These are phyloP conservation scores for Limenitis camilla DNA, from an alignment of 2,888 invertebrate genomes.

Conservation along the genomic window DNA sequence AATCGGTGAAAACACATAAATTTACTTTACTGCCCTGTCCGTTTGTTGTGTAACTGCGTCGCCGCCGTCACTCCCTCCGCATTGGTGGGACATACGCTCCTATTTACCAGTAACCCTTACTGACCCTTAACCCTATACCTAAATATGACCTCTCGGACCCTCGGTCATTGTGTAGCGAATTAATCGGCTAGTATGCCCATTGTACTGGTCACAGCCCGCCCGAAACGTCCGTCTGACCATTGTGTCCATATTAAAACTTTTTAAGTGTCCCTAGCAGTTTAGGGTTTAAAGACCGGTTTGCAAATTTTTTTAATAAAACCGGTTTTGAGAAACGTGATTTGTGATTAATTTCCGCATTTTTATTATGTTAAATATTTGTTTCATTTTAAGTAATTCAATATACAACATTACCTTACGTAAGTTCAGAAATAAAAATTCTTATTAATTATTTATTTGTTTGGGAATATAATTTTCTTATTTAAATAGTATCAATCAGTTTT, in stretches of 20 bases:
- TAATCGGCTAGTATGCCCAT: constrained; percentile 67
- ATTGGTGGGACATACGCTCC: constrained; percentile 41
- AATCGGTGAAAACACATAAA: constrained; percentile 49
- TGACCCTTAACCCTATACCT: constrained; percentile 70
- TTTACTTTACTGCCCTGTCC: constrained; percentile 44
- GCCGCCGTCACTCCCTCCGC: constrained; percentile 61
- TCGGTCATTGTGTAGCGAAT: constrained; percentile 63
- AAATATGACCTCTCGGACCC: constrained; percentile 70
- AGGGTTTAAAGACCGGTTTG: constrained; percentile 43
- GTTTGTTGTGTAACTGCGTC: constrained; percentile 55
- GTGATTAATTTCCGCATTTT: constrained; percentile 23
- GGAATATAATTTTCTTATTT: too few relatives aligned
- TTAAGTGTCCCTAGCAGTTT: constrained; percentile 52
- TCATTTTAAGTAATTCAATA: neutral
- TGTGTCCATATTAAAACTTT: constrained; percentile 66
- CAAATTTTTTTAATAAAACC: constrained; percentile 31
- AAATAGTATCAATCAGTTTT: too few relatives aligned
- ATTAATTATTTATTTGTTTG: too few relatives aligned
- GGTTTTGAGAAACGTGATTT: constrained; percentile 20
- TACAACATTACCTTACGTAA: too few relatives aligned
- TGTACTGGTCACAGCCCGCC: constrained; percentile 61
- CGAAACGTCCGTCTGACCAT: constrained; percentile 42
- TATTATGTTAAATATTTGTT: neutral
- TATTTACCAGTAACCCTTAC: constrained; percentile 65
- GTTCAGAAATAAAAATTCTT: too few relatives aligned